Base-by-base conservation (phyloP, 1,140 invertebrate genomes). In the Rhagoletis pomonella region DNA sequence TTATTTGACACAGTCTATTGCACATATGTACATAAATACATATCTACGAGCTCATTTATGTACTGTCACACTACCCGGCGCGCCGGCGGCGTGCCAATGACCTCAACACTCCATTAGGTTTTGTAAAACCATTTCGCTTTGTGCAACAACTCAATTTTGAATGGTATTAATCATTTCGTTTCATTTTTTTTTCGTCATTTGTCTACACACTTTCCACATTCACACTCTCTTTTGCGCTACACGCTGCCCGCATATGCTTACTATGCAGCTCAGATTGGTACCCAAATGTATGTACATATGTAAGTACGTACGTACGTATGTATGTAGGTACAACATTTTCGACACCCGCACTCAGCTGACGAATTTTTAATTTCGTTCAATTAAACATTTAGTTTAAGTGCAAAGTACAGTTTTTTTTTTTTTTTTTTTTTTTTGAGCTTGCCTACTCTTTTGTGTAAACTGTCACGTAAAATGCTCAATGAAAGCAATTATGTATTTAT, bases 71-170 rank as follows among this genome's bases (percentile, higher is more conserved):
- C n/a, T 55, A 29, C 2, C 14, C 1, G 14, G 14, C 29, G 29
- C 50, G 73, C 55, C 73, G 50, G 9, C 1, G 14, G 14, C 29
- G 29, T 81, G 73, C 55, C 73, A 81, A 29, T 81, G 73, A 81
- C 73, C 73, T 55, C 73, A 19, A 81, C 73, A 81, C 73, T 55
- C 47, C 73, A 81, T 50, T 81, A 81, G 73, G 7, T 73, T 73
- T 73, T 10, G 47, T 81, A 81, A 19, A 29, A 6, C 50, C 73
- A 81, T 81, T 81, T 29, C 73, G 19, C 47, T 81, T 29, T 7
- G 73, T 55, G 73, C 44, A 81, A 81, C 73, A 81, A 81, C 73
- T 81, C 73, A 81, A 81, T 81, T 81, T 81, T 81, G 47, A 81
- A 50, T 81, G 14, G 4, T n/a, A 81, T 81, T 55, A 81, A 81